Evolutionary conservation across 2,797 vertebrate genomes (phyloP).

Genomic region (Sebastes kiyomatsui): DNA sequence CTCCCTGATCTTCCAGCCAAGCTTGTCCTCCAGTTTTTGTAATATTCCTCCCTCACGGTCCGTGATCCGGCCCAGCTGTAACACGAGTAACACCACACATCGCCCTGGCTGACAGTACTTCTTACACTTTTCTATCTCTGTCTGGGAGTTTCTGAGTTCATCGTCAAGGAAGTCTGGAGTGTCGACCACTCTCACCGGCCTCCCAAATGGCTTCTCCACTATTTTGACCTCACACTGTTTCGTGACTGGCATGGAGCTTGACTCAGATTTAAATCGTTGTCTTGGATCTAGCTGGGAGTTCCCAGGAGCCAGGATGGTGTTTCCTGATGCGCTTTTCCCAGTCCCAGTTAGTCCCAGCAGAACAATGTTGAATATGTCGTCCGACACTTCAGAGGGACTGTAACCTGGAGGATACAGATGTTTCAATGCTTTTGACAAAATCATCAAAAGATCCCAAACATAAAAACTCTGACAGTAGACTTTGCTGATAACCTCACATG

Average conservation of each 20-base stretch:
- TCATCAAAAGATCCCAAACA: not conserved
- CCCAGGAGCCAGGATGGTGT: conserved; percentile 33
- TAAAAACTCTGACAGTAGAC: not conserved
- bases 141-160: not conserved
- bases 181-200: not conserved
- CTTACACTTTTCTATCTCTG: conserved; percentile 1
- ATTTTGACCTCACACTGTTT: not conserved
- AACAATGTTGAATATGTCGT: conserved; percentile 2
- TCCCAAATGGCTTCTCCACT: not conserved
- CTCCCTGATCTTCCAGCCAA: conserved; percentile 3
- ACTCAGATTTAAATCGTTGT: not conserved
- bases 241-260: conserved; percentile 11
- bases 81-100: conserved; percentile 17
- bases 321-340: conserved; percentile 43
- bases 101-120: conserved; percentile 1
- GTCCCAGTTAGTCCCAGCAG: conserved; percentile 42
- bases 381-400: accelerated
- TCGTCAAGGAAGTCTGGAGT: conserved; percentile 44
- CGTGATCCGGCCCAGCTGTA: conserved; percentile 23
- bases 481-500: not conserved
- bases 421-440: not conserved
- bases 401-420: not conserved
- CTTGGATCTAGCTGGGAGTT: accelerated
- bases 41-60: not conserved
- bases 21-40: not conserved